Conservation (phyloP, 2,888 invertebrate genomes). For the Dolomedes plantarius region DNA sequence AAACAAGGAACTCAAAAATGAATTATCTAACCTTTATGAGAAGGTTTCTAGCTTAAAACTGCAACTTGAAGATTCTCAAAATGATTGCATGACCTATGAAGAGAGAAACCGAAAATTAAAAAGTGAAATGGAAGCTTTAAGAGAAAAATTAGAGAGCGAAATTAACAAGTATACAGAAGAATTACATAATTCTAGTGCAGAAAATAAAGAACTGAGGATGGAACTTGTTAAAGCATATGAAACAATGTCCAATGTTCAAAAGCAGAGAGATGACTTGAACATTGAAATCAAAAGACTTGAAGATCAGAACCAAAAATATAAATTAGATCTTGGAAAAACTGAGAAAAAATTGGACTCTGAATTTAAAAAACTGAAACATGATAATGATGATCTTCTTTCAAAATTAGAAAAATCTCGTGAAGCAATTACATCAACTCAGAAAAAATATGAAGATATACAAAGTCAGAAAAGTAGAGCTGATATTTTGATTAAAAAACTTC, state of each 20-base stretch:
- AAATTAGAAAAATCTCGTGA: conserved; percentile 42
- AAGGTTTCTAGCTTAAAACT: conserved; percentile 61
- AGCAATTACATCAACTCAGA: conserved; percentile 28
- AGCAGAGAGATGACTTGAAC: conserved; percentile 60
- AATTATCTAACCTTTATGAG: conserved; percentile 45
- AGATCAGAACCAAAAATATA: conserved; percentile 41
- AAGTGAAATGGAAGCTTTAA: conserved; percentile 39
- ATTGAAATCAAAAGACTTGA: conserved; percentile 33
- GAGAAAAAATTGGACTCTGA: conserved; percentile 44
- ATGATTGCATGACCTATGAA: conserved; percentile 63
- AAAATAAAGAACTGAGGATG: conserved; percentile 58
- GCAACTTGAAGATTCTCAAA: conserved; percentile 63
- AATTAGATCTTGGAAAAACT: conserved; percentile 36
- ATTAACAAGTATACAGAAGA: conserved; percentile 40
- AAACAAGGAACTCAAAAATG: conserved; percentile 62
- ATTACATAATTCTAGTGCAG: conserved; percentile 35
- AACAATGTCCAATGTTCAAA: conserved; percentile 58
- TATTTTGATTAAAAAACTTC: conserved; percentile 29
- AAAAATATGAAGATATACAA: conserved; percentile 43
- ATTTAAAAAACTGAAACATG: conserved; percentile 27
- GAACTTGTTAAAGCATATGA: conserved; percentile 63
- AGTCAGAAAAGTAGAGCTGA: conserved; percentile 38
- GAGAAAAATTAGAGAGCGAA: conserved; percentile 60
- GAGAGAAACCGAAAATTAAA: conserved; percentile 58
- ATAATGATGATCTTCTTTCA: conserved; percentile 35